Percentiles rank a stretch among this genome's conserved stretches.
phyloP scores from a whole-genome alignment of 2,888 invertebrate genomes.

The Drosophila putrida region DNA sequence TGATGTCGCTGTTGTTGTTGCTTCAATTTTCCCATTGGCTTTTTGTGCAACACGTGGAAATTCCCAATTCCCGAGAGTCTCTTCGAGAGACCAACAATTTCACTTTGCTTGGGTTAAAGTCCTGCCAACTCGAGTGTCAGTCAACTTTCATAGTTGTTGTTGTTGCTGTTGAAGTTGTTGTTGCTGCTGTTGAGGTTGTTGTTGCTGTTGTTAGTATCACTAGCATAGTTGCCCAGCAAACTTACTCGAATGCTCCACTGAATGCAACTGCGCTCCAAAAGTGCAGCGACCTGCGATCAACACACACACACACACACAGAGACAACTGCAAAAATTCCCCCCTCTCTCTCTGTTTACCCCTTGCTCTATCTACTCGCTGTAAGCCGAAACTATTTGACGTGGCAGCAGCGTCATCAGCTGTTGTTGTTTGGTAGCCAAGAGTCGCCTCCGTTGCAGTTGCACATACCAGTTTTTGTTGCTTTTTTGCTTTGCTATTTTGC shows the following conservation, averaged over 20 bases:
- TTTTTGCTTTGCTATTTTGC: constrained; percentile 67
- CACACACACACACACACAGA: constrained; percentile 27
- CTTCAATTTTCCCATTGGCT: constrained; percentile 64
- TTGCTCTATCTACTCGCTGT: neutral
- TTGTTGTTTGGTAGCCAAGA: constrained; percentile 24
- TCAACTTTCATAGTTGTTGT: constrained; percentile 73
- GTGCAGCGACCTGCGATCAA: constrained; percentile 75
- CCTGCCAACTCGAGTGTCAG: constrained; percentile 78
- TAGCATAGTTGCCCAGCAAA: constrained; percentile 80
- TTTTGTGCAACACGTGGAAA: constrained; percentile 76
- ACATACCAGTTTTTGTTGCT: constrained; percentile 72
- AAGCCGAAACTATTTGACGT: constrained; percentile 16
- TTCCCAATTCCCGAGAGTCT: constrained; percentile 52
- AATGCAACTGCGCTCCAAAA: constrained; percentile 54
- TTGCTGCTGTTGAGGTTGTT: constrained; percentile 24
- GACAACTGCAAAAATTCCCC: neutral
- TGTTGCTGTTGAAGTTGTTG: constrained; percentile 24
- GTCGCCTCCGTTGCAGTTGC: constrained; percentile 38
- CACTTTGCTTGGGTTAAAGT: constrained; percentile 82
- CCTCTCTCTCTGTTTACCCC: neutral
- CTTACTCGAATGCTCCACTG: constrained; percentile 76
- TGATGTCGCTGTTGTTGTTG: constrained; percentile 34
- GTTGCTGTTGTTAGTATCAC: constrained; percentile 66
- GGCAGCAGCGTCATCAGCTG: constrained; percentile 51
- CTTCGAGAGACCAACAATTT: constrained; percentile 66